Evolutionary conservation across 2,888 invertebrate genomes (phyloP).

Genomic region (Oligia fasciuncula): DNA sequence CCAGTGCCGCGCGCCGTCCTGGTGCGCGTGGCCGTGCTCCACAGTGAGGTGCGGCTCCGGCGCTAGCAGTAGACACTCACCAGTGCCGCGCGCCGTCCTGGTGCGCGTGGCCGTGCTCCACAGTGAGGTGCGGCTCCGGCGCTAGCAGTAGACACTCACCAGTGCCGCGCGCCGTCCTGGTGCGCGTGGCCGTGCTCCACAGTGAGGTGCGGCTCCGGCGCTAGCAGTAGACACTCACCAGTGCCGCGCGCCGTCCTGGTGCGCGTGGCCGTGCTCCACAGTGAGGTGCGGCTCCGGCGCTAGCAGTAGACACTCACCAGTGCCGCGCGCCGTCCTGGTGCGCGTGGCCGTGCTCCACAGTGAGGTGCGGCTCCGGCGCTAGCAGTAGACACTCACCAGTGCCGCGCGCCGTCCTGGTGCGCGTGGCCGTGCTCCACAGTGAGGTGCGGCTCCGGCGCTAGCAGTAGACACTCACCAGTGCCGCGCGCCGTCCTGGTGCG

Average conservation of each 20-base stretch:
- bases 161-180: too few relatives aligned
- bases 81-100: too few relatives aligned
- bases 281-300: slow-evolving; percentile 79
- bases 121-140: too few relatives aligned
- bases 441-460: slow-evolving; percentile 75
- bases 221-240: slow-evolving; percentile 70
- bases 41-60: too few relatives aligned
- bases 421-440: slow-evolving; percentile 86
- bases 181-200: too few relatives aligned
- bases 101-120: too few relatives aligned
- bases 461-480: slow-evolving; percentile 74
- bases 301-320: slow-evolving; percentile 71
- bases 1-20: too few relatives aligned
- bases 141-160: too few relatives aligned
- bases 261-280: slow-evolving; percentile 85
- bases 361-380: slow-evolving; percentile 77
- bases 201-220: too few relatives aligned
- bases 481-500: slow-evolving; percentile 82
- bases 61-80: too few relatives aligned
- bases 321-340: slow-evolving; percentile 82
- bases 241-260: slow-evolving; percentile 81
- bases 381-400: slow-evolving; percentile 72
- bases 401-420: slow-evolving; percentile 81
- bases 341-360: slow-evolving; percentile 85
- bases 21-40: too few relatives aligned